These are phyloP conservation scores for Saccostrea glomerata DNA, from an alignment of 1,140 invertebrate genomes.

Conservation along the genomic window DNA sequence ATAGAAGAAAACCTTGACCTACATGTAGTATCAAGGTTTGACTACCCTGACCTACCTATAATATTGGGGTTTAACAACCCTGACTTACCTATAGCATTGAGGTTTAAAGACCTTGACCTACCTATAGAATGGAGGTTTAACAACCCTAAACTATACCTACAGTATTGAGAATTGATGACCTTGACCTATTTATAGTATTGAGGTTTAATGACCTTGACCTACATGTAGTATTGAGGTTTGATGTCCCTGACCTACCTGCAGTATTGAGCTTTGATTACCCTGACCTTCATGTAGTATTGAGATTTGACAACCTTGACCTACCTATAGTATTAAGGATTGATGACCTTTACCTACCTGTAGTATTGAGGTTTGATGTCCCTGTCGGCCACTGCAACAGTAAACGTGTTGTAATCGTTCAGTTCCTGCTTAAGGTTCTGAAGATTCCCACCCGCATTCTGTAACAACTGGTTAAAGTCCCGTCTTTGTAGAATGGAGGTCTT, in stretches of 20 bases:
- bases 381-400: conserved; percentile 84
- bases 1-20: not conserved
- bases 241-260: no score
- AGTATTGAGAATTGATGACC: not conserved
- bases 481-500: conserved; percentile 74
- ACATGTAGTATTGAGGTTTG: conserved; percentile 88
- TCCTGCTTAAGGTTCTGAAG: conserved; percentile 88
- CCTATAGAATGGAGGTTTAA: not conserved
- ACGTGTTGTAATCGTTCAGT: conserved; percentile 91
- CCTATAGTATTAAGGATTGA: not conserved
- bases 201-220: not conserved
- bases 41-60: not conserved
- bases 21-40: not conserved
- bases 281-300: no score
- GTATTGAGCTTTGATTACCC: no score
- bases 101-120: no score
- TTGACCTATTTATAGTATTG: not conserved
- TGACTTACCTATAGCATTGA: no score
- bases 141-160: no score
- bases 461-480: conserved; percentile 75
- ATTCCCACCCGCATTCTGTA: conserved; percentile 73
- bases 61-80: not conserved
- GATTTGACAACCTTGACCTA: not conserved
- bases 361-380: conserved; percentile 85
- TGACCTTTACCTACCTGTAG: conserved; percentile 82